phyloP scores from a whole-genome alignment of 2,888 invertebrate genomes.

The Phalera bucephala region DNA sequence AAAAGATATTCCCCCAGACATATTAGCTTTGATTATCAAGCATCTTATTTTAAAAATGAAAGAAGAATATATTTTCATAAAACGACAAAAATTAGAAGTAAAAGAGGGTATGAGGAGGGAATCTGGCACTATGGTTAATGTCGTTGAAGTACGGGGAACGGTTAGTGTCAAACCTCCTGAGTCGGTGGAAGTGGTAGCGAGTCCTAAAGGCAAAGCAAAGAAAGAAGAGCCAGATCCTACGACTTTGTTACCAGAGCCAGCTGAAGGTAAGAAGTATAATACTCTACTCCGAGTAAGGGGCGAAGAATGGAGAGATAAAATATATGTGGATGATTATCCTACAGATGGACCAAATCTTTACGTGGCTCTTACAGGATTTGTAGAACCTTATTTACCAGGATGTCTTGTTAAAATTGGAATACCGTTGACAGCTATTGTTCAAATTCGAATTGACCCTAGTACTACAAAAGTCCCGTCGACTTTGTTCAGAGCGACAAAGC shows the following conservation, averaged over 20 bases:
- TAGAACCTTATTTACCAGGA: conserved; percentile 53
- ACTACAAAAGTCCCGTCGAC: conserved; percentile 46
- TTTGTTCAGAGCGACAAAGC: conserved; percentile 53
- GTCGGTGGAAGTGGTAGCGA: conserved; percentile 25
- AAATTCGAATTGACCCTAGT: conserved; percentile 61
- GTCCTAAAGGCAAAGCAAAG: conserved; percentile 49
- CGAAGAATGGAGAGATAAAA: conserved; percentile 81
- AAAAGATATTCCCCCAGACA: conserved; percentile 64
- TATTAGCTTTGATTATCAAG: conserved; percentile 68
- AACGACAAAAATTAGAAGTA: conserved; percentile 61
- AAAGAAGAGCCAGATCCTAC: conserved; percentile 35
- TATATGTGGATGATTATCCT: conserved; percentile 80
- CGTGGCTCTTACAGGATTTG: conserved; percentile 78
- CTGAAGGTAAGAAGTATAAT: conserved; percentile 69
- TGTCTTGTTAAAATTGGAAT: conserved; percentile 62
- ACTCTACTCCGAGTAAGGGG: conserved; percentile 74
- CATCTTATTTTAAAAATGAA: conserved; percentile 72
- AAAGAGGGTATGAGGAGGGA: conserved; percentile 63
- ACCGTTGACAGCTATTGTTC: conserved; percentile 65
- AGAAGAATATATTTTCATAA: conserved; percentile 66
- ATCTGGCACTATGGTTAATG: conserved; percentile 62
- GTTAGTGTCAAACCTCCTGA: conserved; percentile 43
- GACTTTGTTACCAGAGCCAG: conserved; percentile 31
- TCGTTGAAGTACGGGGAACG: conserved; percentile 57
- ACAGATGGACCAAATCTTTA: conserved; percentile 79